Evolutionary conservation across 2,888 invertebrate species (phyloP).

Genomic region (Siphlonurus alternatus): DNA sequence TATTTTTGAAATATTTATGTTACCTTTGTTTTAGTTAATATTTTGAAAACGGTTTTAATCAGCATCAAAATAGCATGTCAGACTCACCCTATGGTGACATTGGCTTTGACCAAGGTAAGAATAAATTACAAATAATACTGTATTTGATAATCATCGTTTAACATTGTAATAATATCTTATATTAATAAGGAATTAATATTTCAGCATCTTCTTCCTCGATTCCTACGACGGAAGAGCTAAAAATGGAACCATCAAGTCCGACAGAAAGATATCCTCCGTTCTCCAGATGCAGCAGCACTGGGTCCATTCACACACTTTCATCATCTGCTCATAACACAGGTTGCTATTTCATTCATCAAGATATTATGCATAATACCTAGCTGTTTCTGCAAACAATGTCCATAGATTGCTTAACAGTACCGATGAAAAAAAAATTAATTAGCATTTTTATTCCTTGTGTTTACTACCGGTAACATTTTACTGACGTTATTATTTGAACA

Average conservation of each 20-base stretch:
- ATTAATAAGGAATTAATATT: neutral
- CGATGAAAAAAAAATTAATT: slow-evolving; percentile 6
- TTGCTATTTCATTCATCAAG: slow-evolving; percentile 20
- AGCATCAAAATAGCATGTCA: neutral
- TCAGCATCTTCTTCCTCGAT: slow-evolving; percentile 4
- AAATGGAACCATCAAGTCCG: slow-evolving; percentile 40
- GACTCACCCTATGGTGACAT: slow-evolving; percentile 3
- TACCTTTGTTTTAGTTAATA: neutral
- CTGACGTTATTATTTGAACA: too few relatives aligned
- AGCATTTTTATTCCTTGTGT: neutral
- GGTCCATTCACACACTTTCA: slow-evolving; percentile 59
- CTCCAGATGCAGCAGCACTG: slow-evolving; percentile 57
- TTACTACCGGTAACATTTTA: neutral
- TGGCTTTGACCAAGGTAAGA: neutral
- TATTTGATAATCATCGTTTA: too few relatives aligned
- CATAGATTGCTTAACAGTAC: slow-evolving; percentile 6
- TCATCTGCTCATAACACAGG: slow-evolving; percentile 69
- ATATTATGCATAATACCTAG: neutral
- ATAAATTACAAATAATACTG: neutral
- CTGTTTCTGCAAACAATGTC: neutral
- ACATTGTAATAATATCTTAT: neutral
- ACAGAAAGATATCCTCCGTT: slow-evolving; percentile 36
- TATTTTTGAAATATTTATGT: too few relatives aligned
- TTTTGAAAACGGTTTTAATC: too few relatives aligned
- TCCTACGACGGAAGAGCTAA: slow-evolving; percentile 24